phyloP scores from a whole-genome alignment of 2,113 vertebrate genomes.

The Etia nguti region DNA sequence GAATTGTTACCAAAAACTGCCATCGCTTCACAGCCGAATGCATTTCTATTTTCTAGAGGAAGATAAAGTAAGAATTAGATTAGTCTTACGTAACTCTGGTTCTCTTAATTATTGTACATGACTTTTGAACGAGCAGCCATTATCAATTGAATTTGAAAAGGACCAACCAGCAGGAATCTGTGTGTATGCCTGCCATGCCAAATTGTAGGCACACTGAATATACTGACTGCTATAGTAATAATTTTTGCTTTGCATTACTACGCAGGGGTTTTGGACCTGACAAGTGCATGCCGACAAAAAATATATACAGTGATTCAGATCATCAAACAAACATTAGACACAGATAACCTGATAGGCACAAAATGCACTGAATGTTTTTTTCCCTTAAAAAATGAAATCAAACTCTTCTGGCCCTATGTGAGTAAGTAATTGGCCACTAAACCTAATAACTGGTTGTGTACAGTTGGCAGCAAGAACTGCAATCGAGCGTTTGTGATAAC shows the following conservation, averaged over 20 bases:
- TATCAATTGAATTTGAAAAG: not conserved
- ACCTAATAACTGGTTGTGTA: not conserved
- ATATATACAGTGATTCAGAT: not conserved
- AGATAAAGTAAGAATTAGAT: not conserved
- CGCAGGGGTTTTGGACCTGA: not conserved
- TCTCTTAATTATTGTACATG: not conserved
- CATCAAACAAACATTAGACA: not conserved
- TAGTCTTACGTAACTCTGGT: not conserved
- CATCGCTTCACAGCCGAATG: not conserved
- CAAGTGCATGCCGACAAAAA: not conserved
- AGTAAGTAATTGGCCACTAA: not conserved
- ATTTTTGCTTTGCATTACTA: not conserved
- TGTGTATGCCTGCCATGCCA: not conserved
- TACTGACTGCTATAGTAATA: not conserved
- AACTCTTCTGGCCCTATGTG: not conserved
- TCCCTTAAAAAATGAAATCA: too few relatives aligned
- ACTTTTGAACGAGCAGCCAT: not conserved
- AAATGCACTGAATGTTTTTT: not conserved
- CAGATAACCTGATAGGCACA: not conserved
- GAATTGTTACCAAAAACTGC: not conserved
- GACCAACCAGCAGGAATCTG: not conserved
- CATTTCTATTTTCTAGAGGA: not conserved
- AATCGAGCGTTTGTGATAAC: not conserved
- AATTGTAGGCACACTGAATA: not conserved
- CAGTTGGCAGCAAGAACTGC: not conserved